phyloP scores from a whole-genome alignment of 1,140 invertebrate genomes.

The Papilio xuthus region DNA sequence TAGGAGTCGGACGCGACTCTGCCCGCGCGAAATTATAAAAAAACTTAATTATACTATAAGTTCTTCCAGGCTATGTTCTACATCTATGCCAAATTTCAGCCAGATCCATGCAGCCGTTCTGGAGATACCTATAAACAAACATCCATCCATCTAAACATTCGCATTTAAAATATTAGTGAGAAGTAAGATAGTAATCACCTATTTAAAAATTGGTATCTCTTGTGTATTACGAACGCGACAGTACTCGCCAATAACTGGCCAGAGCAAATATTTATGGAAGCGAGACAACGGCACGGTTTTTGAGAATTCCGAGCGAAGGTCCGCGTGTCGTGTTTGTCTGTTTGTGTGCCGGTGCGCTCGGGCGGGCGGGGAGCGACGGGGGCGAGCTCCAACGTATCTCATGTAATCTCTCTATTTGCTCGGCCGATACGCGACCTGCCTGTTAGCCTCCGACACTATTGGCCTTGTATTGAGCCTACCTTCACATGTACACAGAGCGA shows the following conservation, averaged over 20 bases:
- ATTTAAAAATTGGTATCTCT: constrained; percentile 15
- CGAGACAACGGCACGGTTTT: constrained; percentile 74
- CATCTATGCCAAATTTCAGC: too few relatives aligned
- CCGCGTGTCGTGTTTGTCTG: constrained; percentile 61
- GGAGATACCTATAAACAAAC: too few relatives aligned
- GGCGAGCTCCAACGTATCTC: constrained; percentile 39
- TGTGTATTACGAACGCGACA: constrained; percentile 42
- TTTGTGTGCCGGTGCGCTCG: constrained; percentile 53
- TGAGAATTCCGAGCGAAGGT: constrained; percentile 76
- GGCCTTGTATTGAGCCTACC: constrained; percentile 40
- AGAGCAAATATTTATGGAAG: constrained; percentile 72
- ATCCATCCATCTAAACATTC: too few relatives aligned
- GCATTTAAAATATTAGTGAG: too few relatives aligned
- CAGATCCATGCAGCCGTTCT: too few relatives aligned
- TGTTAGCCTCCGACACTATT: constrained; percentile 55
- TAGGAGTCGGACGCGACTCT: too few relatives aligned
- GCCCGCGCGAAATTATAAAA: too few relatives aligned
- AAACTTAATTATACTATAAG: too few relatives aligned
- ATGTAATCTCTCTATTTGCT: constrained; percentile 67
- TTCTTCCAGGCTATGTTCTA: too few relatives aligned
- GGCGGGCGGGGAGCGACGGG: neutral
- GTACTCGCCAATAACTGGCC: constrained; percentile 77
- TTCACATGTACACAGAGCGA: neutral
- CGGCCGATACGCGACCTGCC: constrained; percentile 50
- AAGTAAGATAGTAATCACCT: neutral